phyloP scores from a whole-genome alignment of 2,888 invertebrate genomes.

The Pachymerium ferrugineum region DNA sequence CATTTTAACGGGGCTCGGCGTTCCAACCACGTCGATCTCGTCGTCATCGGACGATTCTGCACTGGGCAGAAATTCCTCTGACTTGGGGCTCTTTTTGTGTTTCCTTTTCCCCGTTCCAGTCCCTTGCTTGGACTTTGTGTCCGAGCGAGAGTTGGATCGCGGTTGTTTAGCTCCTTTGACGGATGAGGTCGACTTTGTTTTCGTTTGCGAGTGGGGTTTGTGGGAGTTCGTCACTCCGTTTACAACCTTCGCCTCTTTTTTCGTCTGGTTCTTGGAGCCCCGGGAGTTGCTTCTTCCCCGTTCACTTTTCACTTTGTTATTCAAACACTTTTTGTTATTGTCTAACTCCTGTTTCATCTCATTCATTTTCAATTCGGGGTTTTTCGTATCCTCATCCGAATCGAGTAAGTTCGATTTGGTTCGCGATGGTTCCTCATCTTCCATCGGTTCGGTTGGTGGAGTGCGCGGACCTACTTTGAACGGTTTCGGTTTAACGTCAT shows the following conservation, averaged over 20 bases:
- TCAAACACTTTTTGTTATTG: background rate
- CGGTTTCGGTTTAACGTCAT: background rate
- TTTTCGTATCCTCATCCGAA: background rate
- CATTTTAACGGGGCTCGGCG: constrained; percentile 33
- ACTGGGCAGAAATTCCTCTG: constrained; percentile 29
- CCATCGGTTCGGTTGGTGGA: background rate
- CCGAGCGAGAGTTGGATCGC: background rate
- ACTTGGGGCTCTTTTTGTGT: constrained; percentile 30
- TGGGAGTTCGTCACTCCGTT: background rate
- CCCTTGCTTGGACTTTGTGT: background rate
- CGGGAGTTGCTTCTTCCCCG: background rate
- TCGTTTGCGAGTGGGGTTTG: background rate
- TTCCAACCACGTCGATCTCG: constrained; percentile 34
- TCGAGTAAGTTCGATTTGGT: background rate
- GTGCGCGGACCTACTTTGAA: constrained; percentile 23
- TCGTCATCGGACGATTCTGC: constrained; percentile 20
- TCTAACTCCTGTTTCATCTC: background rate
- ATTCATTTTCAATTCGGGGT: too few relatives aligned
- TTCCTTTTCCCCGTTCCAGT: background rate
- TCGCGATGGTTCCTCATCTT: background rate
- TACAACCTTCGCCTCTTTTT: background rate
- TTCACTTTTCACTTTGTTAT: background rate
- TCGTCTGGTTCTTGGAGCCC: background rate
- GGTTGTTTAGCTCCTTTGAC: background rate
- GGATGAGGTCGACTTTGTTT: background rate